Base-by-base conservation (phyloP, 2,888 invertebrate species). In the Andrena bicolor region DNA sequence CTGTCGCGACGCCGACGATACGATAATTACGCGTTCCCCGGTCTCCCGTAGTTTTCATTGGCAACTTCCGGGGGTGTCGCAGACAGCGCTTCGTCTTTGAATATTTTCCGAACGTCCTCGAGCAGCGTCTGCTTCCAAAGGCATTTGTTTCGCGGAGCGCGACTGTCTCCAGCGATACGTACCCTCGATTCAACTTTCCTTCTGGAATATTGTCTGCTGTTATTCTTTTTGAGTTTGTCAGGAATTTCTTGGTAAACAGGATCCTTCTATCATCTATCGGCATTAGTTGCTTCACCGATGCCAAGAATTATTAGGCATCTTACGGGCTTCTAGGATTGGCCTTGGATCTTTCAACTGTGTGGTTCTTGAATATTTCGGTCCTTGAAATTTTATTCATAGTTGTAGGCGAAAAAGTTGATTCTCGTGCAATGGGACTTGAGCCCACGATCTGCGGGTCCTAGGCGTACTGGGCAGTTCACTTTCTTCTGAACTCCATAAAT, bases 21-120 rank as follows among this genome's bases (percentile, higher is more conserved):
- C 72, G 72, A 66, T 77, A 72, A 77, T 77, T 77, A 63, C 77
- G 65, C 72, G 65, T 66, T 61, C 60, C 72, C 60, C 65, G 35
- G 64, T 16, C 56, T 51, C 56, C 23, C 70, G 53, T 63, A 30
- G 53, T 41, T 48, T 69, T 41, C 63, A 30, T 53, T 76, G 63
- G 61, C 13, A 64, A 73, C n/a, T 73, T 73, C 10, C 53, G 2
- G 7, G 28, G 26, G 41, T 69, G 69, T 58, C 41, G 56, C 26
- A 51, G 66, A 51, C 51, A 30, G 4, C 8, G 3, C 16, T 32
- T 10, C 3, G 32, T 35, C 32, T n/a, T 35, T 32, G 32, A 60
- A 16, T 30, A n/a, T 61, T 20, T 20, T n/a, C 20, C 61, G 20
- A 35, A 61, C 32, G 16, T 7, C 5, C 5, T 7, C 20, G 32